phyloP scores from a whole-genome alignment of 2,888 invertebrate species.

The Clitarchus hookeri region DNA sequence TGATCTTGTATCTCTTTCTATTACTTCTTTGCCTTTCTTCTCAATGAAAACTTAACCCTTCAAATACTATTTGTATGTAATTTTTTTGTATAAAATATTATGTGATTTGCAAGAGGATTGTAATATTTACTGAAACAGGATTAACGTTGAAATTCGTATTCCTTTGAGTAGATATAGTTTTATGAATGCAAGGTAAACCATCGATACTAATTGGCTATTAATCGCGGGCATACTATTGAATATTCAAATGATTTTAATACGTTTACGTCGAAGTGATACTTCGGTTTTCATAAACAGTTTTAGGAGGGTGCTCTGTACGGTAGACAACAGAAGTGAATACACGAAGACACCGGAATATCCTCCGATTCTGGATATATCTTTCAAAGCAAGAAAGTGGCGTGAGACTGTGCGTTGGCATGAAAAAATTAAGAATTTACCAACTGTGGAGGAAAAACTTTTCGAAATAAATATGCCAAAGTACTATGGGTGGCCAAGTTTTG shows the following conservation, averaged over 20 bases:
- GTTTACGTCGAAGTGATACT: background rate
- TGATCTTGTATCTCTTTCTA: no score
- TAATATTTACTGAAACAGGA: no score
- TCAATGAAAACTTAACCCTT: no score
- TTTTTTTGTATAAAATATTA: no score
- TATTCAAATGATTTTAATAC: background rate
- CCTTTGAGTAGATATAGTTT: no score
- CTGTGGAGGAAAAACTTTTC: conserved; percentile 83
- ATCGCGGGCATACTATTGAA: no score
- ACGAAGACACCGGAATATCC: conserved; percentile 60
- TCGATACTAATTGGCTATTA: no score
- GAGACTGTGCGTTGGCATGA: conserved; percentile 59
- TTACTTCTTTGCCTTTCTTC: no score
- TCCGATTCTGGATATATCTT: conserved; percentile 65
- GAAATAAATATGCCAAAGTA: conserved; percentile 81
- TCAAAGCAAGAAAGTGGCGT: conserved; percentile 57
- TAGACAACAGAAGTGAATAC: conserved; percentile 48
- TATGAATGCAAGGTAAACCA: no score
- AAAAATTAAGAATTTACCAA: conserved; percentile 66
- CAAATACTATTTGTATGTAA: no score
- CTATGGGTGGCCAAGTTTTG: conserved; percentile 73
- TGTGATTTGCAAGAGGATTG: no score
- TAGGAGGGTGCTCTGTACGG: background rate
- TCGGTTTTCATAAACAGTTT: background rate
- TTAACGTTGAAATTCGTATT: no score